A percentile compares a stretch with the other conserved stretches of the same genome.
Conservation (phyloP, 2,113 vertebrate species). For the Aphyosemion australe region DNA sequence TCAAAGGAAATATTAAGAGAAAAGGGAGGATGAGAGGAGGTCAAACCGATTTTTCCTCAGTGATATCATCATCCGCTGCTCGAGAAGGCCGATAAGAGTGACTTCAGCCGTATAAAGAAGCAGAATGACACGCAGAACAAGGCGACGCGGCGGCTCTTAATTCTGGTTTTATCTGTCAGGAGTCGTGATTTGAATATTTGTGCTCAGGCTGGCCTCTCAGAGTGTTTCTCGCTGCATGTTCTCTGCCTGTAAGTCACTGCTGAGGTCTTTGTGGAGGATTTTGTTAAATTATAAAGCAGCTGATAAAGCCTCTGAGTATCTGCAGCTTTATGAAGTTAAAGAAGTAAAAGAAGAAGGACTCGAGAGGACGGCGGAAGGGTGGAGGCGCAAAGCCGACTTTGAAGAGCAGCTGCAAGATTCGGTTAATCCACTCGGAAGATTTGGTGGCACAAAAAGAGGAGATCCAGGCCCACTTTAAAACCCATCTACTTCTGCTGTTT, state of each 20-base stretch:
- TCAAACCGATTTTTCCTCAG: conserved; percentile 15
- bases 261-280: conserved; percentile 58
- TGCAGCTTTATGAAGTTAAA: conserved; percentile 57
- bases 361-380: conserved; percentile 12
- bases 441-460: conserved; percentile 61
- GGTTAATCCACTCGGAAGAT: conserved; percentile 72
- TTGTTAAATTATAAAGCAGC: conserved; percentile 64
- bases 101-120: conserved; percentile 22
- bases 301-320: conserved; percentile 62
- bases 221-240: conserved; percentile 12
- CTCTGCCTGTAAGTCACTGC: conserved; percentile 23
- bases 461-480: conserved; percentile 46
- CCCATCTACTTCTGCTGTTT: conserved; percentile 12
- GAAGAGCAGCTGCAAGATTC: conserved; percentile 61
- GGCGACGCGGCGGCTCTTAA: not conserved
- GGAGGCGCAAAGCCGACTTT: conserved; percentile 41
- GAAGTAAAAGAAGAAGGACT: conserved; percentile 44
- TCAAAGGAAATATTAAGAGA: not conserved
- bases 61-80: conserved; percentile 31
- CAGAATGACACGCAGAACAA: not conserved
- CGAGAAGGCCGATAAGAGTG: conserved; percentile 1
- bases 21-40: conserved; percentile 34
- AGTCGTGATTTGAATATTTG: conserved; percentile 24
- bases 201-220: not conserved
- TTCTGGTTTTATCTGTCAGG: conserved; percentile 21